Percentiles rank a stretch among this genome's conserved stretches.
Evolutionary conservation across 37 sponge, comb jelly and placozoan species (phyloP).

Genomic region (Hexactinellida sp.): DNA sequence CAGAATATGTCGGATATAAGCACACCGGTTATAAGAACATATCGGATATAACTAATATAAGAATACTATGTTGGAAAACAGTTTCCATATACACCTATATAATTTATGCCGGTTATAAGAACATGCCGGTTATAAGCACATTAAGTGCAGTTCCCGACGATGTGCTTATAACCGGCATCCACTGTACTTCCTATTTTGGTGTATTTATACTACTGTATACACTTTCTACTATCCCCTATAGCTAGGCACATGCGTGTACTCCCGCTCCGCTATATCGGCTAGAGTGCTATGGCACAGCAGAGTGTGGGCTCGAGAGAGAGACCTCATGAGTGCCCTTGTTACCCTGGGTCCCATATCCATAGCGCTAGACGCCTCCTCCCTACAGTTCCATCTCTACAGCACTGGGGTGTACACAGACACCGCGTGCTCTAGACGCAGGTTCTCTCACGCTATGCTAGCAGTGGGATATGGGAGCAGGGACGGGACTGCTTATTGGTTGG

Average conservation of each 20-base stretch:
- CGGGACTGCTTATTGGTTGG: conserved; percentile 21
- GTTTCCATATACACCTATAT: too few species aligned
- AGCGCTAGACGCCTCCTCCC: background rate
- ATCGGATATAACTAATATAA: too few species aligned
- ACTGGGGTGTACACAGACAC: conserved; percentile 15
- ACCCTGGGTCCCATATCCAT: background rate
- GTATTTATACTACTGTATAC: background rate
- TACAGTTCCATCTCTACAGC: conserved; percentile 7
- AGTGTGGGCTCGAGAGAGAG: background rate
- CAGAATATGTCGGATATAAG: too few species aligned
- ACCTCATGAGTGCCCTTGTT: background rate
- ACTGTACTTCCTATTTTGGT: too few species aligned
- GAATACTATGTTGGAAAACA: too few species aligned
- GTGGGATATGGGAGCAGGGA: conserved; percentile 18
- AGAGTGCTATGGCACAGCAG: background rate
- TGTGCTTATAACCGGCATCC: too few species aligned
- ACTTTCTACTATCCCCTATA: background rate
- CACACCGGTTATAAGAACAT: too few species aligned
- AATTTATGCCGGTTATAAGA: too few species aligned
- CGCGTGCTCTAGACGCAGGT: background rate
- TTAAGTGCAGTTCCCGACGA: too few species aligned
- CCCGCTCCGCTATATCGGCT: background rate
- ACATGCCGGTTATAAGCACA: too few species aligned
- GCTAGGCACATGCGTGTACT: background rate
- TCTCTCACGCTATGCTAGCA: conserved; percentile 15